phyloP scores from a whole-genome alignment of 2,888 invertebrate species.

The Hemicrepidius hirtus region DNA sequence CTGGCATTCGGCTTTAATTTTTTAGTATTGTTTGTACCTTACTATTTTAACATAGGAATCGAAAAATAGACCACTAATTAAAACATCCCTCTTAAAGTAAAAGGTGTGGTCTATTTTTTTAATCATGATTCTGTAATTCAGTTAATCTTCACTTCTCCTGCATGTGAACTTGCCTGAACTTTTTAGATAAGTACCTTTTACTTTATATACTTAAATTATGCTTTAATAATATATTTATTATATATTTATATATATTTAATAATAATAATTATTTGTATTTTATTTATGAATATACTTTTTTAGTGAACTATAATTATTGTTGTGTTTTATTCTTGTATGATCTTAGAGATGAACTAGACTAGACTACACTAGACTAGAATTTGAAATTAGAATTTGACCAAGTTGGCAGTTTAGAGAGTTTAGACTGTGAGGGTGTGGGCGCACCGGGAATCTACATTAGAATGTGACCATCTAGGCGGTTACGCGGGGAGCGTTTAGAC shows the following conservation, averaged over 20 bases:
- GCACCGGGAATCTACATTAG: too few relatives aligned
- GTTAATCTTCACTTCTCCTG: constrained; percentile 44
- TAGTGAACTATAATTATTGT: constrained; percentile 13
- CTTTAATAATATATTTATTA: too few relatives aligned
- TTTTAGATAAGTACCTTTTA: constrained; percentile 39
- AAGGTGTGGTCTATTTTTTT: constrained; percentile 15
- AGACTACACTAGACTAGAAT: too few relatives aligned
- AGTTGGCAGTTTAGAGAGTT: too few relatives aligned
- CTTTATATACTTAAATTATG: constrained; percentile 66
- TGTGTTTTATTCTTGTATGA: too few relatives aligned
- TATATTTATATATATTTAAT: too few relatives aligned
- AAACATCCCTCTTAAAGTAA: not conserved
- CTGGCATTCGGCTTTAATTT: constrained; percentile 84
- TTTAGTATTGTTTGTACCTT: constrained; percentile 16
- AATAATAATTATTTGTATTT: constrained; percentile 60
- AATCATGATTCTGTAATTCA: constrained; percentile 18
- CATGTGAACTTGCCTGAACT: constrained; percentile 59
- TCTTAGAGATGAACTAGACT: too few relatives aligned
- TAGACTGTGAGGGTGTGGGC: too few relatives aligned
- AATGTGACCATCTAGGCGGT: too few relatives aligned
- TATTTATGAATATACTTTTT: constrained; percentile 30
- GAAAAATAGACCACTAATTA: constrained; percentile 12
- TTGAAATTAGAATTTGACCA: too few relatives aligned
- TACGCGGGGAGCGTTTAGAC: too few relatives aligned
- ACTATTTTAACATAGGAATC: constrained; percentile 2